Evolutionary conservation across 1,140 invertebrate species (phyloP).

Genomic region (Panagrolaimus sp.): DNA sequence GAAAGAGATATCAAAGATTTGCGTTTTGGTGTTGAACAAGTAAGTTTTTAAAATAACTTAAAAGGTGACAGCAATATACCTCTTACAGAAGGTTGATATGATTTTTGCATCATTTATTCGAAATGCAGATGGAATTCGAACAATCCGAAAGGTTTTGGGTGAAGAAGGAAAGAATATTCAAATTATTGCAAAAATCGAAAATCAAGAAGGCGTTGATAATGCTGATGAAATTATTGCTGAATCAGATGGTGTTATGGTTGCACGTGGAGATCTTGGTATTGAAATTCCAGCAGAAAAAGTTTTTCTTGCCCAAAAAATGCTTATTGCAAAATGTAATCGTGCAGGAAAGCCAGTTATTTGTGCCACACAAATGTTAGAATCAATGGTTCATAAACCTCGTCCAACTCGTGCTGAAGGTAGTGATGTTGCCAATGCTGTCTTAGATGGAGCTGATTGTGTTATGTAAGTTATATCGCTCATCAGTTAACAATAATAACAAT

Average conservation of each 20-base stretch:
- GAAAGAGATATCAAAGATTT: conserved; percentile 94
- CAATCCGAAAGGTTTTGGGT: conserved; percentile 80
- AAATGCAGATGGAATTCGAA: conserved; percentile 76
- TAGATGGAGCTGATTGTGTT: conserved; percentile 68
- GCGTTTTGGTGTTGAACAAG: conserved; percentile 85
- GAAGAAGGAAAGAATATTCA: conserved; percentile 73
- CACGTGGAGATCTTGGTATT: conserved; percentile 61
- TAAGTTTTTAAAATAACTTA: conserved; percentile 61
- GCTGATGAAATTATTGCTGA: conserved; percentile 61
- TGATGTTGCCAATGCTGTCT: conserved; percentile 68
- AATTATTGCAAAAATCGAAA: conserved; percentile 62
- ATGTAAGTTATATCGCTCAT: too few species aligned
- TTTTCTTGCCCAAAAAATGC: conserved; percentile 75
- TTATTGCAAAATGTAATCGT: conserved; percentile 61
- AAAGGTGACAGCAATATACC: too few species aligned
- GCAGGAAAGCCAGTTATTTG: conserved; percentile 66
- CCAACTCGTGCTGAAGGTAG: conserved; percentile 64
- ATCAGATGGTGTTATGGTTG: conserved; percentile 62
- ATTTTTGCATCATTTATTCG: conserved; percentile 98
- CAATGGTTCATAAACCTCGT: conserved; percentile 63
- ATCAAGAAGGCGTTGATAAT: conserved; percentile 61
- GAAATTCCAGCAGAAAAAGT: conserved; percentile 87
- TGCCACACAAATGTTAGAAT: conserved; percentile 64
- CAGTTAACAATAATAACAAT: too few species aligned
- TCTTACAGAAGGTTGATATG: conserved; percentile 73